Conservation (phyloP, 2,888 invertebrate species). For the Cryptophagus acutangulus region DNA sequence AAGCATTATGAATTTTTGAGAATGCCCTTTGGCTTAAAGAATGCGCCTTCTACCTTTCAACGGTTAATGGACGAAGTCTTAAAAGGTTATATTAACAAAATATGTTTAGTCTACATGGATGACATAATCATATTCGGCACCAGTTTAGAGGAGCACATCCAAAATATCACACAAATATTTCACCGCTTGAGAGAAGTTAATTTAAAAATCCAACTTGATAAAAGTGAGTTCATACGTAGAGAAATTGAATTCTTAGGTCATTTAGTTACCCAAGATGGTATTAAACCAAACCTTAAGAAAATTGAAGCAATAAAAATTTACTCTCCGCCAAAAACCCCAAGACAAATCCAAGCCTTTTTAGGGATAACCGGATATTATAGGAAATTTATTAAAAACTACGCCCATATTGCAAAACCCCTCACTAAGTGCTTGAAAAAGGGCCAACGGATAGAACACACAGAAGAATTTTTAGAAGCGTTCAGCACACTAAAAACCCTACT, state of each 20-base stretch:
- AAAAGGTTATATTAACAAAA: constrained; percentile 11
- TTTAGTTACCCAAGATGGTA: constrained; percentile 10
- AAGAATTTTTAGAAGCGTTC: constrained; percentile 11
- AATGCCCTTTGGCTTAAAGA: neutral
- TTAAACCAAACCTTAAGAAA: constrained; percentile 12
- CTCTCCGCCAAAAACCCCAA: constrained; percentile 11
- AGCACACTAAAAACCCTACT: constrained; percentile 14
- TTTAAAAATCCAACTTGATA: constrained; percentile 19
- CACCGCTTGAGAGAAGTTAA: constrained; percentile 15
- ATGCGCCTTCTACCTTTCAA: neutral
- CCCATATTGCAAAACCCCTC: constrained; percentile 17
- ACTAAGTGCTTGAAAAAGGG: constrained; percentile 18
- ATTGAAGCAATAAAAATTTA: constrained; percentile 8
- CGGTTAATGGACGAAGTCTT: neutral
- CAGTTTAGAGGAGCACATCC: constrained; percentile 17
- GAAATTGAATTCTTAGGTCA: constrained; percentile 14
- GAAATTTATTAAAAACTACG: constrained; percentile 14
- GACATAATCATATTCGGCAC: constrained; percentile 17
- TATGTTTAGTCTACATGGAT: constrained; percentile 20
- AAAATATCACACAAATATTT: constrained; percentile 15
- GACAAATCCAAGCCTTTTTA: constrained; percentile 12
- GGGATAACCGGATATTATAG: constrained; percentile 16
- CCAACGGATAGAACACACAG: constrained; percentile 5
- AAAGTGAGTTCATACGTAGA: constrained; percentile 14
- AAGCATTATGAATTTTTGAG: neutral